These are phyloP conservation scores for Allobates femoralis DNA, from an alignment of 2,797 vertebrate genomes.

Conservation along the genomic window DNA sequence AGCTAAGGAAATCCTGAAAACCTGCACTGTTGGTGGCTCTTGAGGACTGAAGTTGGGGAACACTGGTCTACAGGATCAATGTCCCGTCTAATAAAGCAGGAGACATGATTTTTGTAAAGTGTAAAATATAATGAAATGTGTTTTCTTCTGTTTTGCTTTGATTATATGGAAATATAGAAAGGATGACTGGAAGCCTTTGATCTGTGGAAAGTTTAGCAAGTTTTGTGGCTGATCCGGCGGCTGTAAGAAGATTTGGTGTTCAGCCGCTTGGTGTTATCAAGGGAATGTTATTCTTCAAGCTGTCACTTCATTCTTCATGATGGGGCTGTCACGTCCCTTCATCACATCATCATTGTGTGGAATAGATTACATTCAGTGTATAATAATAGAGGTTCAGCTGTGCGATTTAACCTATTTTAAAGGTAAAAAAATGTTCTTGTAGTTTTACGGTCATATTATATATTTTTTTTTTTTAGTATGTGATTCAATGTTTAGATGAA, in stretches of 20 bases:
- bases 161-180: not conserved
- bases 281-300: slow-evolving; percentile 29
- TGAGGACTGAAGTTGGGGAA: too few species aligned
- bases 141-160: not conserved
- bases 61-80: too few species aligned
- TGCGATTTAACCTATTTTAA: not conserved
- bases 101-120: too few species aligned
- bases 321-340: slow-evolving; percentile 7
- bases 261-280: slow-evolving; percentile 17
- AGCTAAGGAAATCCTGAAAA: too few species aligned
- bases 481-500: not conserved
- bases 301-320: slow-evolving; percentile 36
- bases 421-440: not conserved
- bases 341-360: slow-evolving; percentile 33
- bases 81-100: too few species aligned
- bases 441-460: not conserved
- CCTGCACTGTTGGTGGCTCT: too few species aligned
- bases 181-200: not conserved
- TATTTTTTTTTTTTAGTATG: not conserved
- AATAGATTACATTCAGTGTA: not conserved
- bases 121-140: not conserved
- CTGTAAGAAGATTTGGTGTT: slow-evolving; percentile 16
- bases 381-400: not conserved
- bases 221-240: slow-evolving; percentile 6
- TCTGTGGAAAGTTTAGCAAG: not conserved